phyloP scores from a whole-genome alignment of 2,113 vertebrate genomes.

The Rynchops niger region DNA sequence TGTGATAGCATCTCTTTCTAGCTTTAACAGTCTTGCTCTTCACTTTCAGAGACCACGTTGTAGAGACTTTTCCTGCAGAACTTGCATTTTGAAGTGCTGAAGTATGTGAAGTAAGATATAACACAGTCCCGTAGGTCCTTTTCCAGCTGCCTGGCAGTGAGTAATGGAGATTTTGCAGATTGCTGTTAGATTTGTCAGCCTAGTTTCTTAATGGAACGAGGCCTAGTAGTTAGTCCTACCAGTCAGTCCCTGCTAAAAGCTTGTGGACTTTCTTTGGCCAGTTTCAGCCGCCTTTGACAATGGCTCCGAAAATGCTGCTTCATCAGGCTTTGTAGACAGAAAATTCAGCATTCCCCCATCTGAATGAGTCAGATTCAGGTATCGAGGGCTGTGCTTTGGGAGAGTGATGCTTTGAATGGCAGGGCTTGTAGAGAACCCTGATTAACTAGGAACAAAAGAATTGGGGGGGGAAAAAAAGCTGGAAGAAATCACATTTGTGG shows the following conservation, averaged over 20 bases:
- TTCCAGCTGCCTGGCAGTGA: background rate
- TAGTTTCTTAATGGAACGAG: background rate
- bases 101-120: background rate
- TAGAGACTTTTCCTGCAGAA: background rate
- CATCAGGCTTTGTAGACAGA: background rate
- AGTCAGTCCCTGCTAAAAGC: background rate
- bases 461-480: background rate
- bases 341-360: background rate
- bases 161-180: background rate
- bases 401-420: background rate
- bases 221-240: background rate
- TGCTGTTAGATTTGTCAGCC: background rate
- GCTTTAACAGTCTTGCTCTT: background rate
- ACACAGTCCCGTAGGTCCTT: background rate
- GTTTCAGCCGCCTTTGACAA: background rate
- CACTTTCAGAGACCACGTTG: background rate
- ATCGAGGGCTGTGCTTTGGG: rapidly evolving
- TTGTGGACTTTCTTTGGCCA: background rate
- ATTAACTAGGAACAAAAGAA: background rate
- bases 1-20: background rate
- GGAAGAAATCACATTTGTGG: background rate
- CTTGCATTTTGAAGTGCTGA: background rate
- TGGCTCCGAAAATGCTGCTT: background rate
- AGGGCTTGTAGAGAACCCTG: background rate
- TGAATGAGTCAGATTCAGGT: background rate